A percentile compares a stretch with the other conserved stretches of the same genome.
These are phyloP conservation scores for Drosophila fulvimacula DNA, from an alignment of 2,888 invertebrate genomes.

Conservation along the genomic window DNA sequence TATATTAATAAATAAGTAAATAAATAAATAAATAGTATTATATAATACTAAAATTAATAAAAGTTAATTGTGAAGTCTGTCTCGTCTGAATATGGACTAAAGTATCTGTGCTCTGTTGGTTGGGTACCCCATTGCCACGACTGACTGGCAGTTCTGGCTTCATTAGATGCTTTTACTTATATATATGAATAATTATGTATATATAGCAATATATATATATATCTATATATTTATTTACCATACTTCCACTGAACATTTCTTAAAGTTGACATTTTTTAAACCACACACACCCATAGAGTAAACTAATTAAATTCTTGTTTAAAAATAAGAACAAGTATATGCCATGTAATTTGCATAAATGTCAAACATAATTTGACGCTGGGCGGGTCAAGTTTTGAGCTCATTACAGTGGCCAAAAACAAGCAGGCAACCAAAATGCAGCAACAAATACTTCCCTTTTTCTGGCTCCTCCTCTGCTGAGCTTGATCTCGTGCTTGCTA, in stretches of 20 bases:
- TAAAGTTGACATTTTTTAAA: not conserved
- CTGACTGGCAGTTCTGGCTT: too few relatives aligned
- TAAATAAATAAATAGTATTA: too few relatives aligned
- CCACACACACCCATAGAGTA: slow-evolving; percentile 3
- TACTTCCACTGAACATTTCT: not conserved
- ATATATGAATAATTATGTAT: not conserved
- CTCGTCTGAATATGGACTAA: too few relatives aligned
- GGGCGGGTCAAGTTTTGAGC: slow-evolving; percentile 51
- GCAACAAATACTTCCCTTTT: slow-evolving; percentile 19
- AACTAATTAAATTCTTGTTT: slow-evolving; percentile 47
- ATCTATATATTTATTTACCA: not conserved
- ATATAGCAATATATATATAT: not conserved
- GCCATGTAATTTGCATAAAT: slow-evolving; percentile 55
- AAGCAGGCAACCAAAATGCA: slow-evolving; percentile 28
- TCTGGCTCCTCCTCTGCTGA: not conserved
- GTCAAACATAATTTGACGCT: slow-evolving; percentile 52
- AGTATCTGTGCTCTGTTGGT: too few relatives aligned
- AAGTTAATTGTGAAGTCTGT: too few relatives aligned
- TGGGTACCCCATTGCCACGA: too few relatives aligned
- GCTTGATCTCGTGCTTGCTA: not conserved
- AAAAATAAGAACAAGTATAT: slow-evolving; percentile 23
- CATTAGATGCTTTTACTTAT: too few relatives aligned
- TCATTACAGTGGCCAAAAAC: slow-evolving; percentile 60
- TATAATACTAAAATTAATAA: too few relatives aligned
- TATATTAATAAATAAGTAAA: too few relatives aligned